These are phyloP conservation scores for Calyptomena viridis DNA, from an alignment of 2,113 vertebrate species.

Conservation along the genomic window DNA sequence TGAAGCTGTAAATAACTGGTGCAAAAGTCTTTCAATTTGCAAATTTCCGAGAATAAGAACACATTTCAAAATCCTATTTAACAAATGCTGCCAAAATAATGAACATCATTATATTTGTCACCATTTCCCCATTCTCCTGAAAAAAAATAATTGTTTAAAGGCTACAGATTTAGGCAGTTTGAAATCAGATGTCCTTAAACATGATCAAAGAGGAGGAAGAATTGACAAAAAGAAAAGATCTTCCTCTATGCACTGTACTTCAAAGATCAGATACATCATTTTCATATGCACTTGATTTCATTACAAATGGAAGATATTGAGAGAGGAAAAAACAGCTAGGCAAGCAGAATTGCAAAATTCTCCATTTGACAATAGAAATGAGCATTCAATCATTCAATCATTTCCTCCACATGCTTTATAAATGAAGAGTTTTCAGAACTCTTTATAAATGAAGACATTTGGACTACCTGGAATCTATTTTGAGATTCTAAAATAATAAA, in stretches of 20 bases:
- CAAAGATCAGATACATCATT: neutral
- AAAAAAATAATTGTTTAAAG: neutral
- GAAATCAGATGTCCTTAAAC: neutral
- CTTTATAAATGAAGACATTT: neutral
- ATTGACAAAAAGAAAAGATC: neutral
- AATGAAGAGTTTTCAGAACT: neutral
- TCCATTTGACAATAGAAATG: neutral
- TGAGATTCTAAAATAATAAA: neutral
- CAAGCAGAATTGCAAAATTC: neutral
- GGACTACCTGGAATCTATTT: neutral
- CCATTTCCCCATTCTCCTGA: neutral
- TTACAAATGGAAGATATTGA: neutral
- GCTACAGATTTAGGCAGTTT: neutral
- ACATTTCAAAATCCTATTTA: neutral
- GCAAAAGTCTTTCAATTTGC: neutral
- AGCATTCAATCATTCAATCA: neutral
- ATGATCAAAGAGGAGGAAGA: neutral
- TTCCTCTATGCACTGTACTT: neutral
- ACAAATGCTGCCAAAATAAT: neutral
- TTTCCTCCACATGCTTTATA: neutral
- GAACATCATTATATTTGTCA: neutral
- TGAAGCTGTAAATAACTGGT: neutral
- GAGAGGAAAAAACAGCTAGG: neutral
- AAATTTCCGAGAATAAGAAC: neutral
- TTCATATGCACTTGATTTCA: neutral